Evolutionary conservation across 1,140 invertebrate genomes (phyloP), one percentile per base, ranked within the genome.

Genomic region (Calycopis cecrops): DNA sequence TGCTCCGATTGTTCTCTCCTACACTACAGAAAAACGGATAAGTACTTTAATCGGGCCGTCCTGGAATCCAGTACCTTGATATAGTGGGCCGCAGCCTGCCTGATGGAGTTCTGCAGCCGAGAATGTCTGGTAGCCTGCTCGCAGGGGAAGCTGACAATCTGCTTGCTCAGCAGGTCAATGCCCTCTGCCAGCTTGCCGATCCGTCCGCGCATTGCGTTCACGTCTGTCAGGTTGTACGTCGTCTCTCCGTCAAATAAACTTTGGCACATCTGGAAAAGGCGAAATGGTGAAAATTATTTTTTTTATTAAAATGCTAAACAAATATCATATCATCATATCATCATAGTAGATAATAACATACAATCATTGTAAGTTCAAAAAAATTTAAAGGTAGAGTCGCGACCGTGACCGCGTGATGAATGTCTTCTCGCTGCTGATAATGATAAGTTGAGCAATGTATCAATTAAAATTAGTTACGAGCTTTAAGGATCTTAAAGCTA

Each of bases 181-280:
- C 91, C 92, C 80, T 98, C 96, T 1, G 96, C 97, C 48, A 97
- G 89, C 76, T 93, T 94, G 0, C 95, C 92, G 11, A 99, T 93
- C 71, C 95, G 94, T 1, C 92, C 90, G 60, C 96, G 90, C 56
- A 98, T 81, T 9, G 93, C 89, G 75, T 96, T 94, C 9, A 96
- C 95, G 79, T 98, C 94, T 35, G 91, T 87, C 18, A 98, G 77
- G 56, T 93, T 92, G 69, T 97, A 98, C 0, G 92, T 95, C 0
- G 93, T 93, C 88, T 99, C 97, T 48, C 98, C 98, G 59, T 92
- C 91, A 63, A 89, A 89, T 3, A 92, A 69, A 53, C 91, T 92
- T 61, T 85, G 82, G 76, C 88, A 90, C 89, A 91, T 90, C 94
- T 96, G 71, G 34, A 67, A 59, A 9, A 44, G 7, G 14, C 7